phyloP scores from a whole-genome alignment of 2,888 invertebrate species.

The Ditula angustiorana region DNA sequence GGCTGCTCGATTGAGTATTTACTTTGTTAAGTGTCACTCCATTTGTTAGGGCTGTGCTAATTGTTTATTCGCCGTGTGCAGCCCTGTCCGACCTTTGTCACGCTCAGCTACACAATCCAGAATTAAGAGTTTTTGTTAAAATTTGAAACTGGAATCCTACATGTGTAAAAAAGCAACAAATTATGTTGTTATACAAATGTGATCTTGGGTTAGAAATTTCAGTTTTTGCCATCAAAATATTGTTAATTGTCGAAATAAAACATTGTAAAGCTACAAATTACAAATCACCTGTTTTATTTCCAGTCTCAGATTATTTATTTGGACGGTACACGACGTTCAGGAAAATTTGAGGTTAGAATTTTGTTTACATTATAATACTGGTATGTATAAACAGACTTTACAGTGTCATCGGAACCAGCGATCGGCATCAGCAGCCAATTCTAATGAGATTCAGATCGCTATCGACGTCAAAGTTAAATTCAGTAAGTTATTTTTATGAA shows the following conservation, averaged over 20 bases:
- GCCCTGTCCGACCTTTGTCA: conserved; percentile 35
- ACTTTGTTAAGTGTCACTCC: conserved; percentile 38
- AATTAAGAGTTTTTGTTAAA: conserved; percentile 24
- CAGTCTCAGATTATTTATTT: no score
- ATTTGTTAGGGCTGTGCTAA: conserved; percentile 34
- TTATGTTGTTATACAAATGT: no score
- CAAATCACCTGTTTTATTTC: no score
- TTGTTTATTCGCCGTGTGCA: conserved; percentile 29
- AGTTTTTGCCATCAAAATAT: no score
- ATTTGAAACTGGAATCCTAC: no score
- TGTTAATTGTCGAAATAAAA: no score
- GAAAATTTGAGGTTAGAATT: no score
- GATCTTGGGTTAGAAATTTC: no score
- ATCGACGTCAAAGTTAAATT: conserved; percentile 59
- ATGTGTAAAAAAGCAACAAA: no score
- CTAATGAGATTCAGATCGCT: conserved; percentile 55
- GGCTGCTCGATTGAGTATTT: conserved; percentile 33
- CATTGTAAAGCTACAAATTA: no score
- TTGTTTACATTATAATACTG: no score
- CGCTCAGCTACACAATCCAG: not conserved
- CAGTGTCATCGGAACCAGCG: conserved; percentile 3
- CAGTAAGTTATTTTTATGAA: conserved; percentile 62
- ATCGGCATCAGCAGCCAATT: conserved; percentile 40
- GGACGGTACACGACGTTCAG: no score
- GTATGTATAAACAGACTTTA: not conserved